Base-by-base conservation (phyloP, 2,888 invertebrate species). In the Theodoxus fluviatilis region DNA sequence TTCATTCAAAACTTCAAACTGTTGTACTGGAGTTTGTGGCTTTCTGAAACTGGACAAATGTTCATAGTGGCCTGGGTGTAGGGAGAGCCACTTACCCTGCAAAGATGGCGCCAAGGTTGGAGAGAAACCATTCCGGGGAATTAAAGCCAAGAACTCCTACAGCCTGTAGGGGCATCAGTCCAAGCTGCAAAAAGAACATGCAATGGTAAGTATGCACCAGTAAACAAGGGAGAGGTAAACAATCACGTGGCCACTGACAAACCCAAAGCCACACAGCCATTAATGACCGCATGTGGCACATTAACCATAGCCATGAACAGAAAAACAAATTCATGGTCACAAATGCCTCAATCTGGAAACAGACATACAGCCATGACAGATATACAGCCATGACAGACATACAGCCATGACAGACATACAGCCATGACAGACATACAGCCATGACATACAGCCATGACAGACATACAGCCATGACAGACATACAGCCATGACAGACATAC, bases 121-220 rank as follows among this genome's bases (percentile, higher is more conserved):
- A 91, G 76, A 94, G 90, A 83, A 94, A 93, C 96, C 96, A 96
- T 89, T 95, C 92, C 63, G 94, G 93, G 33, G 93, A 92, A 87
- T 96, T 96, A 86, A 95, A 96, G n/a, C 96, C 95, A 71, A 96
- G 88, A 80, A 96, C 94, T 78, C 94, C 93, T 38, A 96, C 96
- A 18, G 93, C 91, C 85, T 94, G 91, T 83, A 91, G 90, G 71
- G 92, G 90, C 86, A 95, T 91, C 73, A 95, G 86, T 2, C 96
- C 96, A 72, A 96, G 89, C 86, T 94, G 92, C 31, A 76, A 78
- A 59, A 66, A 55, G 61, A 68, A 55, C 38, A 73, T 40, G 25
- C 37, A 73, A 65, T 4, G 0, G 22, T 18, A 55, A 67, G 37
- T 25, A 35, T 18, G 18, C 3, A 59, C 9, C 18, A 43, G 43